Percentiles rank a stretch among this genome's conserved stretches.
These are phyloP conservation scores for Tetramorium alpestre DNA, from an alignment of 1,140 invertebrate species.

Conservation along the genomic window DNA sequence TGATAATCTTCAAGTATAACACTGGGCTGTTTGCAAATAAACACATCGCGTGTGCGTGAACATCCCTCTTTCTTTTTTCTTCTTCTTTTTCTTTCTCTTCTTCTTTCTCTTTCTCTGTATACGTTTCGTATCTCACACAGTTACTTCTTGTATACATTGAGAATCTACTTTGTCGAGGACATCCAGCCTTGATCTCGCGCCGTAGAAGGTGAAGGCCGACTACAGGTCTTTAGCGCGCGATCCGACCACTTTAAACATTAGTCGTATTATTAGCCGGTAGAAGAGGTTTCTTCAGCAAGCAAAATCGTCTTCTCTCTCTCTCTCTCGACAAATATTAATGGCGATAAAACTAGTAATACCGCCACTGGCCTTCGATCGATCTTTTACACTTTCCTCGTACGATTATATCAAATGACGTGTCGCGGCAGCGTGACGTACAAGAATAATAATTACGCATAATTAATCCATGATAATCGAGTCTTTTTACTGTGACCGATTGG, in stretches of 20 bases:
- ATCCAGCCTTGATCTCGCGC: constrained; percentile 72
- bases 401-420: neutral
- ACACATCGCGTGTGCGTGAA: neutral
- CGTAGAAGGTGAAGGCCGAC: constrained; percentile 71
- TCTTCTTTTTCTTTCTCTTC: neutral
- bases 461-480: constrained; percentile 19
- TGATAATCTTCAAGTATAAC: neutral
- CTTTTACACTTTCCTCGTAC: constrained; percentile 20
- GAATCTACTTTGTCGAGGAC: constrained; percentile 39
- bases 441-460: constrained; percentile 31
- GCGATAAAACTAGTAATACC: neutral
- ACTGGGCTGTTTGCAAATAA: neutral
- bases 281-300: constrained; percentile 1
- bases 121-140: neutral
- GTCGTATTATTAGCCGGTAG: constrained; percentile 18
- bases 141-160: neutral
- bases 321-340: constrained; percentile 22
- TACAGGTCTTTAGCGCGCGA: constrained; percentile 60
- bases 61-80: neutral
- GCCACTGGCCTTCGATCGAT: neutral
- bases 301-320: constrained; percentile 9
- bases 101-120: neutral
- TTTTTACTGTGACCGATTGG: neutral
- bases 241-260: constrained; percentile 41
- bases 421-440: neutral